These are phyloP conservation scores for Brachystomella parvula DNA, from an alignment of 1,140 invertebrate species.

Conservation along the genomic window DNA sequence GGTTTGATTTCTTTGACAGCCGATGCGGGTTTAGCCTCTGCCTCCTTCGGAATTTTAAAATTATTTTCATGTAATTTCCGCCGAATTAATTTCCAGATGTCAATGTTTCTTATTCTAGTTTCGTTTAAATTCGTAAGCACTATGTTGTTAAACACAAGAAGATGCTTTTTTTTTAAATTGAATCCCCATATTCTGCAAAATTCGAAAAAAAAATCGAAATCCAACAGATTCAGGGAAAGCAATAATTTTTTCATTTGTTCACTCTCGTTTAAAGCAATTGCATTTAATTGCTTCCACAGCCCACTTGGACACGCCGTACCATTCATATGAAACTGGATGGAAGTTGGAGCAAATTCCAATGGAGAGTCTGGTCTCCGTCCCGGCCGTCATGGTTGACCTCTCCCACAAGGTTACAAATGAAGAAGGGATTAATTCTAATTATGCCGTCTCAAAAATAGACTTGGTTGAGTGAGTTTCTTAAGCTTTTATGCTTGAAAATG, in stretches of 20 bases:
- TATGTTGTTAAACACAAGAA: neutral
- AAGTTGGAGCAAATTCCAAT: slow-evolving; percentile 22
- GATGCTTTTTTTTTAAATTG: neutral
- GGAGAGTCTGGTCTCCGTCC: slow-evolving; percentile 10
- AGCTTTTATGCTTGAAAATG: neutral
- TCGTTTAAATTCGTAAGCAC: no score
- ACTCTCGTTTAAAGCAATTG: neutral
- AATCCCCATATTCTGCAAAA: neutral
- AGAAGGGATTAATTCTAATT: neutral
- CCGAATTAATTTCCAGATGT: no score
- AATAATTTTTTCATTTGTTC: neutral
- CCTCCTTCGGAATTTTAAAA: no score
- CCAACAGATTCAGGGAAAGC: neutral
- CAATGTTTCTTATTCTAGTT: no score
- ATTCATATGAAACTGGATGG: slow-evolving; percentile 16
- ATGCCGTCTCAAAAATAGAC: slow-evolving; percentile 5
- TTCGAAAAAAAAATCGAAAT: neutral
- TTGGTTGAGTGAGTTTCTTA: slow-evolving; percentile 12
- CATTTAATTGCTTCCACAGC: slow-evolving; percentile 11
- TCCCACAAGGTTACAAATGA: slow-evolving; percentile 14
- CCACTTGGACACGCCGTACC: slow-evolving; percentile 27
- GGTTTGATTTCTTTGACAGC: no score
- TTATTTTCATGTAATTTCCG: no score
- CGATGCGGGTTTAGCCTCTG: no score
- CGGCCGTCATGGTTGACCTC: slow-evolving; percentile 18